Percentiles rank a stretch among this genome's conserved stretches.
Conservation (phyloP, 1,140 invertebrate species). For the Drosophila sp. region DNA sequence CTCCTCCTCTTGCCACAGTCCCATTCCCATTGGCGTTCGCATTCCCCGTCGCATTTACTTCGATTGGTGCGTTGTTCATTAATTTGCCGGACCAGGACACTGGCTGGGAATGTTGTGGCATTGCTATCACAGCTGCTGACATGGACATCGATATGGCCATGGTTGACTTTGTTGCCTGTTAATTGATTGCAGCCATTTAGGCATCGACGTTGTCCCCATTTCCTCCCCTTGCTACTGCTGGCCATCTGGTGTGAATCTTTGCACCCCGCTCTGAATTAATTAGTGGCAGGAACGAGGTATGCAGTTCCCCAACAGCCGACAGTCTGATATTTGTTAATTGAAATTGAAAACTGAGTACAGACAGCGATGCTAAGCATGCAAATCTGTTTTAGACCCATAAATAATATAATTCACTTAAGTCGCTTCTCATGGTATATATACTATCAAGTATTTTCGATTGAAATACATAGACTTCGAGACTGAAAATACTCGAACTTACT, state of each 20-base stretch:
- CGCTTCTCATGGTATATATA: too few species aligned
- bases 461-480: too few species aligned
- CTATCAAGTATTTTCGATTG: too few species aligned
- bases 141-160: slow-evolving; percentile 58
- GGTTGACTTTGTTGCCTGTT: slow-evolving; percentile 68
- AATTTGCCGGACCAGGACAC: slow-evolving; percentile 52
- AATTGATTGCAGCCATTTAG: slow-evolving; percentile 79
- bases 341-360: slow-evolving; percentile 28
- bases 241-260: slow-evolving; percentile 70
- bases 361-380: neutral
- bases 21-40: neutral
- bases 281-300: slow-evolving; percentile 28
- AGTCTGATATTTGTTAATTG: slow-evolving; percentile 41
- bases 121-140: slow-evolving; percentile 58
- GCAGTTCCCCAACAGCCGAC: slow-evolving; percentile 5
- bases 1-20: neutral
- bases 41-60: slow-evolving; percentile 51
- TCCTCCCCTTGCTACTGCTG: neutral
- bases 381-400: slow-evolving; percentile 2
- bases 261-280: slow-evolving; percentile 73
- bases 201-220: slow-evolving; percentile 33
- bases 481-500: too few species aligned
- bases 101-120: slow-evolving; percentile 30
- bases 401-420: neutral
- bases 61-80: slow-evolving; percentile 73